Percentiles rank a stretch among this genome's conserved stretches.
These are phyloP conservation scores for Podarcis raffonei DNA, from an alignment of 2,113 vertebrate species.

Conservation along the genomic window DNA sequence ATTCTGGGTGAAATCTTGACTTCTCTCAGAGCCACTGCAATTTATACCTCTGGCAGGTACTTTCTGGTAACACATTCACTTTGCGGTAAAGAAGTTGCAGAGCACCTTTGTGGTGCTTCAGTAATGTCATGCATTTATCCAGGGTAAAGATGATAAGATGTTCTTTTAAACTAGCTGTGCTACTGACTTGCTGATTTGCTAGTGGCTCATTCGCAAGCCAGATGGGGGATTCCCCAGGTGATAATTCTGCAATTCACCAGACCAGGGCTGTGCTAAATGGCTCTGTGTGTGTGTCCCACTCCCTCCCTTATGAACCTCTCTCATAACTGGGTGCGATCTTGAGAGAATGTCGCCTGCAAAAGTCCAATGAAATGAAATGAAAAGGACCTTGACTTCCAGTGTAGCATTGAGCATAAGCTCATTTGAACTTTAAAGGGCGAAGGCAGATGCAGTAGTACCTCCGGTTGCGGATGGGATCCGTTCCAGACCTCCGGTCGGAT, in stretches of 20 bases:
- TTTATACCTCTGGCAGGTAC: neutral
- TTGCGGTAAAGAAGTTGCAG: neutral
- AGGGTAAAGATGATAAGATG: neutral
- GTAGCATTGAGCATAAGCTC: neutral
- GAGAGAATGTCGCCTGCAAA: neutral
- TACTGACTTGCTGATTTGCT: neutral
- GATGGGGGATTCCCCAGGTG: neutral
- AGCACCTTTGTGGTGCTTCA: neutral
- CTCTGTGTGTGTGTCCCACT: too few species aligned
- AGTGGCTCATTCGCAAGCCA: neutral
- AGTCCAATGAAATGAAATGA: neutral
- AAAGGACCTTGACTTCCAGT: neutral
- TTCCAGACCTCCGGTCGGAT: too few species aligned
- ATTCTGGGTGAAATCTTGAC: conserved; percentile 1
- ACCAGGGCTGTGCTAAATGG: neutral
- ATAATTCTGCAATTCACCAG: neutral
- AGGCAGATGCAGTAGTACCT: neutral
- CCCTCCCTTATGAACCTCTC: neutral
- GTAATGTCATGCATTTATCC: neutral
- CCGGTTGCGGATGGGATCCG: too few species aligned
- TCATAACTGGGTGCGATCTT: neutral
- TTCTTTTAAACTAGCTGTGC: neutral
- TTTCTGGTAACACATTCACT: neutral
- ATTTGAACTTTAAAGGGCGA: neutral
- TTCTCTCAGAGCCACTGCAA: neutral